These are phyloP conservation scores for Danio tinwini DNA, from an alignment of 2,797 vertebrate species.

Conservation along the genomic window DNA sequence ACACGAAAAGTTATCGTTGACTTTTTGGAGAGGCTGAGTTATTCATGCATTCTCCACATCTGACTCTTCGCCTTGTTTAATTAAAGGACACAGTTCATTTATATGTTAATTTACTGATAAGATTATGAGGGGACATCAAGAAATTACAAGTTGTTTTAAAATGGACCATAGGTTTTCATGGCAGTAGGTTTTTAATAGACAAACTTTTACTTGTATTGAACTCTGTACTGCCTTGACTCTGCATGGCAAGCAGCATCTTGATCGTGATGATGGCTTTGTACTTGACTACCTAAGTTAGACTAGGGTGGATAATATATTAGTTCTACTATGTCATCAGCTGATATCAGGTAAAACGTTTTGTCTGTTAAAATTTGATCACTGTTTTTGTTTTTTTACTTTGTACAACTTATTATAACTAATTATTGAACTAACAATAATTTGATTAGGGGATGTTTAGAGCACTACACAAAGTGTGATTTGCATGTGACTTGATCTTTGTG, in stretches of 20 bases:
- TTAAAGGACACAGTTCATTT: constrained; percentile 54
- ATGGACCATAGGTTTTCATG: background rate
- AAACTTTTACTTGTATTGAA: background rate
- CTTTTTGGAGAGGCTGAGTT: constrained; percentile 41
- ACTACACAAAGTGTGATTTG: constrained; percentile 1
- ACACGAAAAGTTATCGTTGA: constrained; percentile 39
- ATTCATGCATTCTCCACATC: constrained; percentile 31
- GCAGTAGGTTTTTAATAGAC: constrained; percentile 1
- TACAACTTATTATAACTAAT: background rate
- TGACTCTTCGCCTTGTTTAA: constrained; percentile 46
- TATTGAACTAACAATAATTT: constrained; percentile 3
- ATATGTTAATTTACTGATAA: constrained; percentile 57
- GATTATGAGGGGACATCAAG: constrained; percentile 25
- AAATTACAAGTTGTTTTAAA: constrained; percentile 33
- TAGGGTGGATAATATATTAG: background rate
- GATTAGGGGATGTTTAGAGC: background rate
- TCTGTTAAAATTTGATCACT: too few species aligned
- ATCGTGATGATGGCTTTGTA: background rate
- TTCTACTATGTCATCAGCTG: background rate
- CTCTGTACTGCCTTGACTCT: background rate
- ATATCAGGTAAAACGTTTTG: background rate
- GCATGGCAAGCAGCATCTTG: background rate
- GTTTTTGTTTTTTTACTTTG: background rate
- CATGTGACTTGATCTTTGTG: constrained; percentile 18
- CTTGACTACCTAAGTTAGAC: background rate